Evolutionary conservation across 2,797 vertebrate genomes (phyloP).

Genomic region (Scolopax bukidnonensis): DNA sequence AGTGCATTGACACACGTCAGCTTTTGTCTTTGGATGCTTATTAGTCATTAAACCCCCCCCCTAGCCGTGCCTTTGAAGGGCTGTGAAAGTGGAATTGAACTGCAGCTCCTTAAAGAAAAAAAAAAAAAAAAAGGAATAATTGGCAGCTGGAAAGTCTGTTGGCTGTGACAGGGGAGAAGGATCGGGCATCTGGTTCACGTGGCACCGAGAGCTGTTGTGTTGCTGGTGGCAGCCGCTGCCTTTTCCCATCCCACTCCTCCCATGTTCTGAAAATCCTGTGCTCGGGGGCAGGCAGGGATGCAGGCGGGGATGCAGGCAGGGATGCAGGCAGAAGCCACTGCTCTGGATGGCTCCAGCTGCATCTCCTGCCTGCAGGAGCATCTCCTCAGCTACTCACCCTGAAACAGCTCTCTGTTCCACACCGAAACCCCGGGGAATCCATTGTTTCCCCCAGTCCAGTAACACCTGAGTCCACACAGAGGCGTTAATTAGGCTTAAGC

Average conservation of each 20-base stretch:
- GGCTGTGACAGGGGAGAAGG: not conserved
- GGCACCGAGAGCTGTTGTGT: not conserved
- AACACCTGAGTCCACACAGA: not conserved
- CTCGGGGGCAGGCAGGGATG: not conserved
- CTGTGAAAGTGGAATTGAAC: not conserved
- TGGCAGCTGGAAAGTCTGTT: not conserved
- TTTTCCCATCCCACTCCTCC: not conserved
- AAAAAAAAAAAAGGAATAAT: not conserved
- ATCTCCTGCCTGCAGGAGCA: not conserved
- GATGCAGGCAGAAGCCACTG: not conserved
- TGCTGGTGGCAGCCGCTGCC: not conserved
- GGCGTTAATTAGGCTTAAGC: slow-evolving; percentile 9
- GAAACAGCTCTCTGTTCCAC: not conserved
- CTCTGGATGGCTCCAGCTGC: not conserved
- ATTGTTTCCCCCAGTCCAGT: not conserved
- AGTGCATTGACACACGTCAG: not conserved
- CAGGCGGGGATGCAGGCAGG: not conserved
- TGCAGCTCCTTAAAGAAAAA: not conserved
- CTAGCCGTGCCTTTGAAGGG: not conserved
- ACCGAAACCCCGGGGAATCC: not conserved
- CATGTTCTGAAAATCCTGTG: not conserved
- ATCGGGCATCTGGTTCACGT: not conserved
- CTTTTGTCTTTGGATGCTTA: slow-evolving; percentile 20
- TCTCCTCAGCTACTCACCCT: not conserved
- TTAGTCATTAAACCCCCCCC: not conserved